Evolutionary conservation across 2,113 vertebrate species (phyloP).

Genomic region (Chaetops frenatus): DNA sequence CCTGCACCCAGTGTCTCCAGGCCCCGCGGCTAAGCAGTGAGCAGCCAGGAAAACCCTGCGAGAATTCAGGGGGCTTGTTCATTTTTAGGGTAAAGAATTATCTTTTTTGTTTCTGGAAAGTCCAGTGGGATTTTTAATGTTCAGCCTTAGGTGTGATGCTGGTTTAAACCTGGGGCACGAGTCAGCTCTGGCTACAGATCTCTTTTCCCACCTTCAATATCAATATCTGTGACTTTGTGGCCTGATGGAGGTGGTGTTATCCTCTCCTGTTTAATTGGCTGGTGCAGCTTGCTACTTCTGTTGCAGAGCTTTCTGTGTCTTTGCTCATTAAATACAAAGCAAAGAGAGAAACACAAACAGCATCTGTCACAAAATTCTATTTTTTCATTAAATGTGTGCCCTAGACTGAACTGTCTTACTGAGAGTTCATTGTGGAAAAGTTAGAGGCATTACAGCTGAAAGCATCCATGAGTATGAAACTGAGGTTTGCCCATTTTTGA

Average conservation of each 20-base stretch:
- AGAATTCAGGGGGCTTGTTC: not conserved
- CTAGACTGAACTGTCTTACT: not conserved
- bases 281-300: not conserved
- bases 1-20: not conserved
- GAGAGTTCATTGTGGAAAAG: not conserved
- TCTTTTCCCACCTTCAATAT: not conserved
- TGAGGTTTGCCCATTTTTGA: not conserved
- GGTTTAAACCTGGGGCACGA: not conserved
- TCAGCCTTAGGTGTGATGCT: not conserved
- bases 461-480: not conserved
- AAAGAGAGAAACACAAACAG: not conserved
- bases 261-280: not conserved
- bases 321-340: not conserved
- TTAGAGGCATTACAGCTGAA: not conserved
- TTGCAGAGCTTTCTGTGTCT: not conserved
- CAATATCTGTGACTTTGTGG: not conserved
- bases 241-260: not conserved
- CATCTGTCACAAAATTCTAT: not conserved
- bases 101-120: not conserved
- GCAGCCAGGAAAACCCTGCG: not conserved
- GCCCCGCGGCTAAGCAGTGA: fast-evolving
- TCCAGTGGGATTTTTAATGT: not conserved
- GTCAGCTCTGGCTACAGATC: not conserved
- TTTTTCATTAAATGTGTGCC: not conserved
- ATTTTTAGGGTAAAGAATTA: not conserved